Evolutionary conservation across 2,113 vertebrate genomes (phyloP), one percentile per base, ranked within the genome.

Genomic region (Hippocampus mohnikei): DNA sequence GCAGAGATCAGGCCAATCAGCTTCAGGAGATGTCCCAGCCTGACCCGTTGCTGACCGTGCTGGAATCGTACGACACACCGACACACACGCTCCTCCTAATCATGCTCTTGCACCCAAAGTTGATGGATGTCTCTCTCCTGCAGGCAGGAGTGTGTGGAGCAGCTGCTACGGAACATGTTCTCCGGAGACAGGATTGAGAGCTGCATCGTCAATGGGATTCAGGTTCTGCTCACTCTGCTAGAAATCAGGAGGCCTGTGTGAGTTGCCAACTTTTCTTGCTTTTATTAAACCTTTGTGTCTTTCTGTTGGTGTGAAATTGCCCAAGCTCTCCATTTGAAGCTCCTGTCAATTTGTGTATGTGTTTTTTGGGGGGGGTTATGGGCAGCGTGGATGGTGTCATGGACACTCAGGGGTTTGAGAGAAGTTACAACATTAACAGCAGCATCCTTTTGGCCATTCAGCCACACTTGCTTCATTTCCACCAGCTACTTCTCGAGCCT

Each of bases 111-210:
- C 5, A 5, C 48, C 18, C 16, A 37, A 62, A 61, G 18, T 10
- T 53, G 66, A 12, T 53, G 64, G 9, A 0, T 1, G 44, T 18
- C 16, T 73, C 8, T 0, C 6, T 20, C 48, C 71, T 56, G 44
- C 88, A 98, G 97, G 89, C 95, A 96, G 91, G 94, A 94, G 73
- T 96, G 94, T 52, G 96, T 98, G 90, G 94, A 95, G 72, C 94
- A 96, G 75, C 92, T 98, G 73, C 85, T 98, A 79, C 94, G 89
- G 91, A 98, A 96, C 76, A 97, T 98, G 96, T 98, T 98, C 70
- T 94, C 95, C 7, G 94, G 93, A 1, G 93, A 93, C 0, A 89
- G 86, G 80, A 95, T 89, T 0, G 97, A 98, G 75, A 93, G 90
- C 66, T 98, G 96, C 85, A 91, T 98, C 1, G 92, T 98, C 65